Base-by-base conservation (phyloP, 2,113 vertebrate species). In the Macroglossus sobrinus region DNA sequence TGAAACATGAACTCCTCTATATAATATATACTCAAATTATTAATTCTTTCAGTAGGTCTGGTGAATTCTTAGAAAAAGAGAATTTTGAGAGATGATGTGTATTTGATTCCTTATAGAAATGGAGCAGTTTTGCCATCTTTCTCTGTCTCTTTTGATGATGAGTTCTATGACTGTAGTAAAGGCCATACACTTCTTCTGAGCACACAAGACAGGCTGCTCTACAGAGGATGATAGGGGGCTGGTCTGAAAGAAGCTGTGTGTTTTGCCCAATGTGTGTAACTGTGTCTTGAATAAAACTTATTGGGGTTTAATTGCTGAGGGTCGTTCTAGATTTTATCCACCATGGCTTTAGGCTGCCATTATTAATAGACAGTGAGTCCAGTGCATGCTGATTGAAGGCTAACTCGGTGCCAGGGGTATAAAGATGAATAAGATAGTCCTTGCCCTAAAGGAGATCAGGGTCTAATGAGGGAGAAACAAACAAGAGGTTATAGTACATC, bases 291-390 rank as follows among this genome's bases (percentile, higher is more conserved):
- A 55, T 91, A 74, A 61, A 68, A 55, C 35, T 85, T 82, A 21
- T 14, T 89, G 63, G 61, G 68, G 38, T 91, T 82, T 50, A n/a
- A 43, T 86, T 68, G 57, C 28, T 68, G 75, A 75, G 59, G 50
- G 12, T 96, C 57, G 50, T 64, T 94, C 33, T 59, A 45, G 71
- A 47, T 85, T 95, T 95, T 93, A 59, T 82, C 57, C 47, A 84
- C 35, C 6, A 5, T 87, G 69, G 43, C 40, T 69, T 92, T 57
- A 55, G 35, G 26, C 26, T 92, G 53, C 26, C 61, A 50, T 5
- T 33, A 1, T 45, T 59, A 89, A 16, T 93, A 75, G 21, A 55
- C 28, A 2, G 21, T 45, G 22, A 75, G 19, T 90, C 33, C 26
- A 19, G 16, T 71, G 63, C 26, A 28, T 4, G 18, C 55, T 47